Evolutionary conservation across 1,140 invertebrate genomes (phyloP).

Genomic region (Tetramorium simillimum): DNA sequence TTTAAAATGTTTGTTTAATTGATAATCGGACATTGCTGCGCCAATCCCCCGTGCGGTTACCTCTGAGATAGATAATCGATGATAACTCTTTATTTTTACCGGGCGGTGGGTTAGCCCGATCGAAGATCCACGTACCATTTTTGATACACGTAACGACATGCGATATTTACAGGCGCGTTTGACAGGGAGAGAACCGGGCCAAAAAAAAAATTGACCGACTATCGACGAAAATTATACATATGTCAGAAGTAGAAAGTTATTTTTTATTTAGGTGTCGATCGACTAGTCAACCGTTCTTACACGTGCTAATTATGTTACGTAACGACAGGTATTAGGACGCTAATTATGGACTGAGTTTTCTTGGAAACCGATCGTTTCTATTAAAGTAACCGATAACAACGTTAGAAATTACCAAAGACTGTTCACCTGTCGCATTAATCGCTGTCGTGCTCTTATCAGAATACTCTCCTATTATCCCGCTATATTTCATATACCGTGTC

Average conservation of each 20-base stretch:
- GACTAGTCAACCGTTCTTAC: conserved; percentile 41
- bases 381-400: conserved; percentile 30
- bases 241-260: conserved; percentile 27
- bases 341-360: conserved; percentile 49
- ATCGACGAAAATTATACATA: conserved; percentile 27
- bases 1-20: conserved; percentile 1
- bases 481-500: neutral
- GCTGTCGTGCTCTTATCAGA: conserved; percentile 7
- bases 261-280: conserved; percentile 44
- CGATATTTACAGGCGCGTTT: conserved; percentile 9
- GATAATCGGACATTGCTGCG: neutral
- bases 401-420: neutral
- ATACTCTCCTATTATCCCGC: neutral
- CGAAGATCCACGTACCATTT: neutral
- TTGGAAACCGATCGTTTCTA: conserved; percentile 10
- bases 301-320: conserved; percentile 77
- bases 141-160: neutral
- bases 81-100: conserved; percentile 38
- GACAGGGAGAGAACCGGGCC: neutral
- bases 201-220: neutral
- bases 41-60: neutral
- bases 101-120: neutral
- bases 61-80: neutral
- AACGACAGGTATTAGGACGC: conserved; percentile 56
- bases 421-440: conserved; percentile 42